Conservation (phyloP, 2,113 vertebrate genomes). For the Pica pica region DNA sequence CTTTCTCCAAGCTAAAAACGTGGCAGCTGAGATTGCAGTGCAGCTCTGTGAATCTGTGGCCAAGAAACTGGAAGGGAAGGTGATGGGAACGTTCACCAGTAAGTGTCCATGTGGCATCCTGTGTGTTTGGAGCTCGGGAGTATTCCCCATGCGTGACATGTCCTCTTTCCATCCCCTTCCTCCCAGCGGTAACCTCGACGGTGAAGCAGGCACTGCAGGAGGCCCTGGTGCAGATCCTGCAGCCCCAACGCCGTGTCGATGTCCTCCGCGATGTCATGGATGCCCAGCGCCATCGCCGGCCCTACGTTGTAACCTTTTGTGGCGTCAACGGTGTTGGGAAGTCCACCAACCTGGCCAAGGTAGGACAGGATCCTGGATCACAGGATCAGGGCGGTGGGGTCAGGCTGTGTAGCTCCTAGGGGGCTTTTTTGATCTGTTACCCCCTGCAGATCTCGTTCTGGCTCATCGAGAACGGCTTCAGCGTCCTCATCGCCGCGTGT, state of each 20-base stretch:
- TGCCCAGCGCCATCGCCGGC: slow-evolving; percentile 83
- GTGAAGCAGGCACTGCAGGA: slow-evolving; percentile 96
- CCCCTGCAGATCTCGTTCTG: slow-evolving; percentile 89
- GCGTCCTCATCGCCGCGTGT: slow-evolving; percentile 93
- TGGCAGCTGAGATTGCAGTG: slow-evolving; percentile 91
- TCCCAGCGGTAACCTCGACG: slow-evolving; percentile 90
- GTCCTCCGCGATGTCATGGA: slow-evolving; percentile 94
- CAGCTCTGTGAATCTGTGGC: slow-evolving; percentile 95
- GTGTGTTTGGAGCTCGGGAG: accelerated
- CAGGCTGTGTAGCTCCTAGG: accelerated
- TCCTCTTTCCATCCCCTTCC: neutral
- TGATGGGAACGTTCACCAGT: slow-evolving; percentile 99
- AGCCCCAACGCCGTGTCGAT: slow-evolving; percentile 93
- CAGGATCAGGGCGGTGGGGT: accelerated
- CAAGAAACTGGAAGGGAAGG: slow-evolving; percentile 96
- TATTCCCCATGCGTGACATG: accelerated
- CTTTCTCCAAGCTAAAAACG: slow-evolving; percentile 86
- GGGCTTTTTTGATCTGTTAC: accelerated
- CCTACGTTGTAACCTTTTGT: slow-evolving; percentile 93
- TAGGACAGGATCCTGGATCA: neutral
- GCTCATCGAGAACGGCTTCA: slow-evolving; percentile 94
- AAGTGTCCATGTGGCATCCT: slow-evolving; percentile 46
- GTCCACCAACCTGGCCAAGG: slow-evolving; percentile 97
- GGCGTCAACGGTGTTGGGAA: slow-evolving; percentile 97
- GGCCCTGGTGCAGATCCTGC: slow-evolving; percentile 95